Percentiles rank a stretch among this genome's conserved stretches.
Evolutionary conservation across 2,113 vertebrate species (phyloP).

Genomic region (Psilopsiagon aymara): DNA sequence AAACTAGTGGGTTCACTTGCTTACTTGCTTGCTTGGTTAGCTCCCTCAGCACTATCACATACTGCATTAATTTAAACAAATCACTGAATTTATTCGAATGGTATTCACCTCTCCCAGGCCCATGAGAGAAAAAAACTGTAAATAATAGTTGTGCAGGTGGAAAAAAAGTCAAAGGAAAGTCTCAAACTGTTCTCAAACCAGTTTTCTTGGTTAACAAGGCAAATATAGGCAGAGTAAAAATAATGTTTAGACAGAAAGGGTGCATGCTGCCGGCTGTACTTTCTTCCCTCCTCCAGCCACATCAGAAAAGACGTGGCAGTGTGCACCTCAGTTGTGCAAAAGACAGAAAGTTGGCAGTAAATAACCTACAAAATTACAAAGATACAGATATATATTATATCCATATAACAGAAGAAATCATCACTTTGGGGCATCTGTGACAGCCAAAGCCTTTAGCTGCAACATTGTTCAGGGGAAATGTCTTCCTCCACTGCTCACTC

Average conservation of each 20-base stretch:
- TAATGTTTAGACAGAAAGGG: neutral
- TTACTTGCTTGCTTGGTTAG: neutral
- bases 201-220: neutral
- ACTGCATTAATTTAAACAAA: neutral
- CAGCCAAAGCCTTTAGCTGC: neutral
- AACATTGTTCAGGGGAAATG: neutral
- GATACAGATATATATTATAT: neutral
- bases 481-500: conserved; percentile 32
- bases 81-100: neutral
- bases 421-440: neutral
- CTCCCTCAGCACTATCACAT: neutral
- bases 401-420: neutral
- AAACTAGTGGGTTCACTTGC: neutral
- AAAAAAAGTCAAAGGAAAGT: neutral
- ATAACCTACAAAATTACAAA: neutral
- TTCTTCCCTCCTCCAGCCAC: neutral
- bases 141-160: neutral
- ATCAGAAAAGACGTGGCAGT: conserved; percentile 71
- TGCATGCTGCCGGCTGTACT: neutral
- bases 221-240: neutral
- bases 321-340: neutral
- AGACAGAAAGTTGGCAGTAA: neutral
- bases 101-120: neutral
- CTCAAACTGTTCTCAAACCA: neutral
- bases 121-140: accelerated